phyloP scores from a whole-genome alignment of 2,113 vertebrate species.

The Synchiropus splendidus region DNA sequence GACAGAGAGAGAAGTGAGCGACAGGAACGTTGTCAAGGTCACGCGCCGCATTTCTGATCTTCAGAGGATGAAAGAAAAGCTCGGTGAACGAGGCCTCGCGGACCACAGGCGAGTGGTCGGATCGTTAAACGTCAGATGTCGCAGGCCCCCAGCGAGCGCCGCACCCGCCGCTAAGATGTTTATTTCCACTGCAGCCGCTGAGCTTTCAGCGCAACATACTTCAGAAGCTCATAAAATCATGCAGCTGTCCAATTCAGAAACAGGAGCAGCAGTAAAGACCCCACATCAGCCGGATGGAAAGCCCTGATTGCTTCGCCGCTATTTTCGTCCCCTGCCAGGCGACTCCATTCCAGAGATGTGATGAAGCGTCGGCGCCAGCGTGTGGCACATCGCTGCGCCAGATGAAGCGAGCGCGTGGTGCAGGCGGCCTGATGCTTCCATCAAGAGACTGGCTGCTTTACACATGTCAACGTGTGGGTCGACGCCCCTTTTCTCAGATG shows the following conservation, averaged over 20 bases:
- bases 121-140: slow-evolving; percentile 47
- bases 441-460: no score
- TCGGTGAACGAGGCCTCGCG: no score
- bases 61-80: no score
- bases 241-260: slow-evolving; percentile 52
- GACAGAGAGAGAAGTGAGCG: neutral
- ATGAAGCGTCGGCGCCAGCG: no score
- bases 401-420: no score
- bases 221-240: slow-evolving; percentile 49
- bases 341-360: no score
- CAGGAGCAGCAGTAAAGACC: slow-evolving; percentile 35
- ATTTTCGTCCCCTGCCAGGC: slow-evolving; percentile 24
- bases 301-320: slow-evolving; percentile 37
- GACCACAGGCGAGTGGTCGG: no score
- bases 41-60: no score
- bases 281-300: slow-evolving; percentile 38
- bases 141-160: slow-evolving; percentile 17
- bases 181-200: slow-evolving; percentile 33
- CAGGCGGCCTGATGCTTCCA: no score
- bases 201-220: slow-evolving; percentile 34
- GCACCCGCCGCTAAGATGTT: slow-evolving; percentile 41
- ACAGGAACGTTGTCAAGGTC: neutral
- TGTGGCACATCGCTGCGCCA: no score
- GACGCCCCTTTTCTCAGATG: no score
- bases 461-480: no score